phyloP scores from a whole-genome alignment of 2,888 invertebrate genomes.

The Branchipolynoe longqiensis region DNA sequence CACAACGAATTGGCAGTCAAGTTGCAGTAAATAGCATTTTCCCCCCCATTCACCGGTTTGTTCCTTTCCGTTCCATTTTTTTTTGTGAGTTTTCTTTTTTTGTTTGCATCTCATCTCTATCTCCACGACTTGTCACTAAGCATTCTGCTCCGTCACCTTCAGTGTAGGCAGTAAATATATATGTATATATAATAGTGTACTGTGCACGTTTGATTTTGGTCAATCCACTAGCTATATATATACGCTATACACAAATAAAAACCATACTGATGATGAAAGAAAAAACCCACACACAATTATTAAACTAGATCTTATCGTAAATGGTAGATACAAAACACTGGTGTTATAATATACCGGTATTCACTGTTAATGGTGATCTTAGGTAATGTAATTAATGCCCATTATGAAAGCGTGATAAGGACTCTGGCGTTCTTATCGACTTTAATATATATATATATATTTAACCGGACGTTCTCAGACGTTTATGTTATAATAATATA shows the following conservation, averaged over 20 bases:
- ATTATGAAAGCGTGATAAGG: slow-evolving; percentile 11
- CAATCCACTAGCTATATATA: slow-evolving; percentile 38
- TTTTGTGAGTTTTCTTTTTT: too few relatives aligned
- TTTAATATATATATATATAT: neutral
- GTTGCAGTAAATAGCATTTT: slow-evolving; percentile 7
- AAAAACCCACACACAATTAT: too few relatives aligned
- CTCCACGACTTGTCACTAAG: too few relatives aligned
- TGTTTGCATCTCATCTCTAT: too few relatives aligned
- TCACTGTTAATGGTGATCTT: neutral
- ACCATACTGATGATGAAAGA: slow-evolving; percentile 38
- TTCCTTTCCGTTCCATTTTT: too few relatives aligned
- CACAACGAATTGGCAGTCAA: slow-evolving; percentile 46
- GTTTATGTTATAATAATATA: too few relatives aligned
- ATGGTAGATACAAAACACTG: slow-evolving; percentile 25
- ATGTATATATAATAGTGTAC: neutral
- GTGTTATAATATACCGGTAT: slow-evolving; percentile 39
- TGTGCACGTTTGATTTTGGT: slow-evolving; percentile 44
- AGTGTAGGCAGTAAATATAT: slow-evolving; percentile 15
- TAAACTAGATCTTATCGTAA: slow-evolving; percentile 10
- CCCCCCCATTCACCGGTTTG: slow-evolving; percentile 46
- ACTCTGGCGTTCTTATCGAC: neutral
- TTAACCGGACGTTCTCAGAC: neutral
- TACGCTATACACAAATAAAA: slow-evolving; percentile 43
- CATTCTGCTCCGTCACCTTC: neutral
- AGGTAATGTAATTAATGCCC: slow-evolving; percentile 5